Evolutionary conservation across 1,140 invertebrate genomes (phyloP).

Genomic region (Brachystomella parvula): DNA sequence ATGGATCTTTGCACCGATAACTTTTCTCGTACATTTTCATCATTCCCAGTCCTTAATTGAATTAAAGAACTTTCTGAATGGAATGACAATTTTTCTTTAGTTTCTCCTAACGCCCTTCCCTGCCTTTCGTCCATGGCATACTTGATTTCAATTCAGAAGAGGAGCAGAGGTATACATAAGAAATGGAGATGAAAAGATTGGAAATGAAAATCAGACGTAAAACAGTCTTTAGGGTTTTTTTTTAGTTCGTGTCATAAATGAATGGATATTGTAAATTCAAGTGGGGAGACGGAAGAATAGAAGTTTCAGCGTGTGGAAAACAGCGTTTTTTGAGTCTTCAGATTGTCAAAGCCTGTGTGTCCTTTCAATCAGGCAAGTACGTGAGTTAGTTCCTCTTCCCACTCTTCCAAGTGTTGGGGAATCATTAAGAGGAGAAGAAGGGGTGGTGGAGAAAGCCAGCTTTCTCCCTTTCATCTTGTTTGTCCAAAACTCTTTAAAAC

Average conservation of each 20-base stretch:
- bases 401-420: conserved; percentile 7
- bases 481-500: conserved; percentile 32
- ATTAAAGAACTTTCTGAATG: background rate
- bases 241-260: conserved; percentile 8
- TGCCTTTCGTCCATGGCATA: background rate
- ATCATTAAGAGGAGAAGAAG: background rate
- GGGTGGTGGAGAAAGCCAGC: conserved; percentile 15
- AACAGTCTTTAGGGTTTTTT: background rate
- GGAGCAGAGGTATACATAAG: conserved; percentile 14
- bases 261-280: conserved; percentile 32
- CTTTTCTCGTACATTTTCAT: conserved; percentile 8
- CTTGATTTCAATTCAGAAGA: conserved; percentile 11
- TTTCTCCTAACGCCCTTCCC: background rate
- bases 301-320: background rate
- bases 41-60: conserved; percentile 4
- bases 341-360: conserved; percentile 30
- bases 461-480: conserved; percentile 23
- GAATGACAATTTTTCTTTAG: conserved; percentile 1
- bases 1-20: too few species aligned
- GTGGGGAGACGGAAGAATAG: conserved; percentile 19
- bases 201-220: background rate
- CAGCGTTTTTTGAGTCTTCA: background rate
- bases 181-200: conserved; percentile 8
- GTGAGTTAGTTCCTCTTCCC: conserved; percentile 17
- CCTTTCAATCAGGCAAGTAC: conserved; percentile 36